Conservation (phyloP, 2,113 vertebrate genomes). For the Ochotona curzoniae region DNA sequence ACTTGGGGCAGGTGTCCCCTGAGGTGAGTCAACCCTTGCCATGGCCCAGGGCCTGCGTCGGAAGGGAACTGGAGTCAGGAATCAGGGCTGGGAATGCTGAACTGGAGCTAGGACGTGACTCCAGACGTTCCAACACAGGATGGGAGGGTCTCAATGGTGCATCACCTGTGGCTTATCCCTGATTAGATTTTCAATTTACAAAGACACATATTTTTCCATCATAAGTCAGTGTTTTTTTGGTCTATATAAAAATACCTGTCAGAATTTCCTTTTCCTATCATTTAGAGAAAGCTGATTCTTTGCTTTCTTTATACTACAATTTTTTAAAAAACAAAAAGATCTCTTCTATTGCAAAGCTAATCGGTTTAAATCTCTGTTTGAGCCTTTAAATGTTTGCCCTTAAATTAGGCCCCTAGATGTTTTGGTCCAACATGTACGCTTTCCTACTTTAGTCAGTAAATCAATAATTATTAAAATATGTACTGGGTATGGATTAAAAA, state of each 20-base stretch:
- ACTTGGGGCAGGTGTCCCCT: too few relatives aligned
- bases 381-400: not conserved
- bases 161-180: too few relatives aligned
- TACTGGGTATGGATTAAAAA: not conserved
- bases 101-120: too few relatives aligned
- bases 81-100: too few relatives aligned
- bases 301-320: constrained; percentile 6
- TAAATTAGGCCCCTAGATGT: too few relatives aligned
- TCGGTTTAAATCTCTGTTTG: constrained; percentile 29
- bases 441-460: constrained; percentile 4
- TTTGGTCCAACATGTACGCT: too few relatives aligned
- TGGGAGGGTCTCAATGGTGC: too few relatives aligned
- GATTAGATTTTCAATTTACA: constrained; percentile 9
- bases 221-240: not conserved
- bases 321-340: not conserved
- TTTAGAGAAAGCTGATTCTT: not conserved
- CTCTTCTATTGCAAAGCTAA: not conserved
- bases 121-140: too few relatives aligned
- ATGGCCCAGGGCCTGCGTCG: too few relatives aligned
- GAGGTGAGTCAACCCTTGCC: too few relatives aligned
- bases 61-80: too few relatives aligned
- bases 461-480: constrained; percentile 3
- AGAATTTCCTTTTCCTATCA: not conserved
- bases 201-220: not conserved
- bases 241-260: not conserved